These are phyloP conservation scores for Parambassis ranga DNA, from an alignment of 2,797 vertebrate species.

Conservation along the genomic window DNA sequence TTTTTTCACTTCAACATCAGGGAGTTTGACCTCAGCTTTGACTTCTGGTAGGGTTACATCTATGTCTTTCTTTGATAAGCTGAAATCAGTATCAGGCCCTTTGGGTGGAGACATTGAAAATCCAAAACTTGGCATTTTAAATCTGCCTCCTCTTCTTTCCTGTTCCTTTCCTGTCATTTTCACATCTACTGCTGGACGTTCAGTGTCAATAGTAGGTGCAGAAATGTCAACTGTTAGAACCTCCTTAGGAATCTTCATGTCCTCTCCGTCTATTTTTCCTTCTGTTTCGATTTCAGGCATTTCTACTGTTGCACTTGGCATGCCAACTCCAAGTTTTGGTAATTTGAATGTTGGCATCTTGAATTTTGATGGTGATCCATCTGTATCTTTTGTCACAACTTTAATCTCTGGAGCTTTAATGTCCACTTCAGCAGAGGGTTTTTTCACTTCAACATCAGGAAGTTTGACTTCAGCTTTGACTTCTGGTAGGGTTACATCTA, in stretches of 20 bases:
- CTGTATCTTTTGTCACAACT: background rate
- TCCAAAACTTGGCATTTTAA: constrained; percentile 42
- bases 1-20: constrained; percentile 29
- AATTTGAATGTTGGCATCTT: too few species aligned
- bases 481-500: constrained; percentile 27
- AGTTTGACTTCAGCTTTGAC: constrained; percentile 15
- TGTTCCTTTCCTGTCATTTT: constrained; percentile 1
- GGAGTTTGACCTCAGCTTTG: constrained; percentile 16
- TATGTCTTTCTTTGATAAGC: constrained; percentile 53
- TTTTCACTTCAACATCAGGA: too few species aligned
- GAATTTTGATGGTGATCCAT: constrained; percentile 43
- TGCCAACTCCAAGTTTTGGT: too few species aligned
- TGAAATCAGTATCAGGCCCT: constrained; percentile 19
- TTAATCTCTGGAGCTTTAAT: constrained; percentile 25
- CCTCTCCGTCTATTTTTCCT: too few species aligned
- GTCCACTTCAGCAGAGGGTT: too few species aligned
- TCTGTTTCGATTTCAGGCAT: too few species aligned
- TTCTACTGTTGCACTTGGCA: constrained; percentile 17
- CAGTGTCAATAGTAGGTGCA: constrained; percentile 7
- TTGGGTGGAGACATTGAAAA: constrained; percentile 26
- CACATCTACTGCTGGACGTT: constrained; percentile 12
- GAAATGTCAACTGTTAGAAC: background rate
- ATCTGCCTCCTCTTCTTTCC: constrained; percentile 19
- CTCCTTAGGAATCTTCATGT: constrained; percentile 16
- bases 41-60: constrained; percentile 33